phyloP scores from a whole-genome alignment of 2,113 vertebrate species.

The Corydoras sp. region DNA sequence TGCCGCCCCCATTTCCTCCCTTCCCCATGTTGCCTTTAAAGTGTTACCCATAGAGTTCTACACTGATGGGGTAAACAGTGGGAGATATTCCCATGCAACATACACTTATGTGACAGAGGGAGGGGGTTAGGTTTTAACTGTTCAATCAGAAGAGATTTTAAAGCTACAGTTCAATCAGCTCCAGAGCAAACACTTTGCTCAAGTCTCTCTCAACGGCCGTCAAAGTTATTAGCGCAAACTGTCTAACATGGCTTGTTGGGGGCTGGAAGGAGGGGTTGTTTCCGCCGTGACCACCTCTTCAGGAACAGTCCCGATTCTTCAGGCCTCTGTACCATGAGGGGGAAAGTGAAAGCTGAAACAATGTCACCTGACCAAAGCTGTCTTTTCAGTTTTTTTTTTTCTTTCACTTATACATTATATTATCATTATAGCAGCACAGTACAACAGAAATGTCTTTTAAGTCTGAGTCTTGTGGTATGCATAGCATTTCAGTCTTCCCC shows the following conservation, averaged over 20 bases:
- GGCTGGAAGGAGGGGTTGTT: conserved; percentile 59
- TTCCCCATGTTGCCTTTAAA: conserved; percentile 68
- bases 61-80: conserved; percentile 69
- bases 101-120: conserved; percentile 62
- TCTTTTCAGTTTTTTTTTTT: conserved; percentile 89
- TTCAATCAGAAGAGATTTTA: conserved; percentile 80
- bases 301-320: conserved; percentile 93
- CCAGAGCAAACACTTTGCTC: conserved; percentile 79
- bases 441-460: conserved; percentile 81
- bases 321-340: conserved; percentile 90
- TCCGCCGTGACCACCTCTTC: conserved; percentile 89
- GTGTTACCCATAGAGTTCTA: conserved; percentile 81
- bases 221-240: conserved; percentile 80
- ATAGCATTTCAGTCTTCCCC: conserved; percentile 90
- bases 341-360: conserved; percentile 94
- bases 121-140: conserved; percentile 78
- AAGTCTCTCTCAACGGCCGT: conserved; percentile 86
- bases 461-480: conserved; percentile 97
- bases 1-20: conserved; percentile 43
- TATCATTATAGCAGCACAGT: conserved; percentile 77
- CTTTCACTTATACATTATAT: conserved; percentile 65
- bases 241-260: conserved; percentile 70
- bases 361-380: conserved; percentile 89
- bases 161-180: conserved; percentile 84
- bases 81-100: conserved; percentile 81